Evolutionary conservation across 2,888 invertebrate species (phyloP), one percentile per base, ranked within the genome.

Genomic region (Lasioglossum leucozonium): DNA sequence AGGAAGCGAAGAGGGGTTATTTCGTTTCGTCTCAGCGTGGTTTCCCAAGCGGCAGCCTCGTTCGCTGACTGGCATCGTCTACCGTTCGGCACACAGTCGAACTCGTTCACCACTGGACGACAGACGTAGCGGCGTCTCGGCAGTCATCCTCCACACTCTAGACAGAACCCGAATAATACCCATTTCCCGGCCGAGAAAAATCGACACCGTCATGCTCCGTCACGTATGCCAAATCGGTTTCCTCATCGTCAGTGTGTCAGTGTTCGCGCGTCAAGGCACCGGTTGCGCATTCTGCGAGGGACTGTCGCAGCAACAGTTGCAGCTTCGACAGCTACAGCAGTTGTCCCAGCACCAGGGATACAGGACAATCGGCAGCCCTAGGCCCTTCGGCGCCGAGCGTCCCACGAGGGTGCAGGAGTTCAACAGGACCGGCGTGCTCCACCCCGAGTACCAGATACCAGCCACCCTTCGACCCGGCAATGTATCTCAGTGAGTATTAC

Each of bases 401-500:
- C 92, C 92, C 22, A 93, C 91, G 47, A 90, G 92, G 76, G 94
- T 92, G 82, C 94, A 94, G 83, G 94, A 93, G 88, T 95, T 95
- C 92, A 94, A 95, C 87, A 88, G 92, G 16, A 94, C 94, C 74
- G 92, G 94, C 40, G 95, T 95, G 65, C 89, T 95, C n/a, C 94
- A 93, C 87, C 95, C 94, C 88, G 95, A 95, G 87, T 94, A 94
- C 89, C 95, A 94, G 89, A 94, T 94, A 88, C 91, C 94, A 77
- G 95, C 95, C 13, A 94, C 93, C 84, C 90, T 95, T 44, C 91
- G 91, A 65, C 93, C 95, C 69, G 93, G 93, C 78, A 93, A 94
- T 83, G 93, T 94, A 77, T 94, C 94, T 90, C 93, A 94, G 95
- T 95, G 93, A 94, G 94, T 91, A 84, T 90, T 81, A 26, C 44